Conservation (phyloP, 2,113 vertebrate genomes). For the Lynx canadensis region DNA sequence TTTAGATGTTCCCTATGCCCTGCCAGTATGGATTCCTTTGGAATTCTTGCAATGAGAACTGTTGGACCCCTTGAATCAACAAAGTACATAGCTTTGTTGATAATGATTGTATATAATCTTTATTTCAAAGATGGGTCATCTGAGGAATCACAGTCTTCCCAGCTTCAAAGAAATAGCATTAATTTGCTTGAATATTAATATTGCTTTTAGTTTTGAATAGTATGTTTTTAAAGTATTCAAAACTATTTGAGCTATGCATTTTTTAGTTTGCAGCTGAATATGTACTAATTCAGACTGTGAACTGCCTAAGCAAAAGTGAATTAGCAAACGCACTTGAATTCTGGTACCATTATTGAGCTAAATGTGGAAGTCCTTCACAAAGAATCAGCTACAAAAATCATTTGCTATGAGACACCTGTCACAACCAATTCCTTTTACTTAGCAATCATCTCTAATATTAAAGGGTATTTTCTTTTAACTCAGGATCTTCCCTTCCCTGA, state of each 20-base stretch:
- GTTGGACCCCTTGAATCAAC: not conserved
- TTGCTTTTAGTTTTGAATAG: slow-evolving; percentile 66
- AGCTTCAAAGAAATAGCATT: slow-evolving; percentile 7
- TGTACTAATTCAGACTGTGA: slow-evolving; percentile 58
- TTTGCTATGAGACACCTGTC: slow-evolving; percentile 76
- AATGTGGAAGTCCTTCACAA: slow-evolving; percentile 44
- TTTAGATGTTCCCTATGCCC: not conserved
- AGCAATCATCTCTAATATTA: not conserved
- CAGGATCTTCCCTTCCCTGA: not conserved
- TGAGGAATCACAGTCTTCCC: not conserved
- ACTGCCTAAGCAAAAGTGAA: slow-evolving; percentile 46
- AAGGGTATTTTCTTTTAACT: not conserved
- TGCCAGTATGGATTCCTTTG: not conserved
- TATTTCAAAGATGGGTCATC: not conserved
- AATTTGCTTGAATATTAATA: slow-evolving; percentile 62
- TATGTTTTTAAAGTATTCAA: slow-evolving; percentile 59
- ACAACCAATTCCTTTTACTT: slow-evolving; percentile 57
- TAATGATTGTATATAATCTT: not conserved
- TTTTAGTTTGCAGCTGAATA: not conserved
- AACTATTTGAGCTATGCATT: slow-evolving; percentile 66
- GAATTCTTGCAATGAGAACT: not conserved
- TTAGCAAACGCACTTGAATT: slow-evolving; percentile 36
- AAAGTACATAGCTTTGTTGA: not conserved
- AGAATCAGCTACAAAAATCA: slow-evolving; percentile 42
- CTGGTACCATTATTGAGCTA: slow-evolving; percentile 60